These are phyloP conservation scores for Formica aserva DNA, from an alignment of 2,888 invertebrate genomes.

Conservation along the genomic window DNA sequence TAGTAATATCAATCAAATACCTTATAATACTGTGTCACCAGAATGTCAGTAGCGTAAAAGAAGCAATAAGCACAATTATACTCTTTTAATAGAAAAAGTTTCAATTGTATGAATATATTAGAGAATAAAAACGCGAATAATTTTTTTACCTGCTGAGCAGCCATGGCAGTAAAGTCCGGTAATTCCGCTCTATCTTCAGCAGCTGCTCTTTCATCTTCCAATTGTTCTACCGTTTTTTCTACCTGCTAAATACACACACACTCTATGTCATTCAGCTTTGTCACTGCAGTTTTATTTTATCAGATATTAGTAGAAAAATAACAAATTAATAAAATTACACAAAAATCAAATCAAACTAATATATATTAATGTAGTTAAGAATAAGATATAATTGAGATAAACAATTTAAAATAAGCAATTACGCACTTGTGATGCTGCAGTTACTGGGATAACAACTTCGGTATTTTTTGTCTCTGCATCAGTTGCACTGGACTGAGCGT, in stretches of 20 bases:
- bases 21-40: slow-evolving; percentile 79
- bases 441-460: slow-evolving; percentile 50
- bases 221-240: slow-evolving; percentile 84
- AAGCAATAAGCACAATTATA: slow-evolving; percentile 57
- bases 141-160: slow-evolving; percentile 84
- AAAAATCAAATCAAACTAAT: not conserved
- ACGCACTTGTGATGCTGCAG: slow-evolving; percentile 69
- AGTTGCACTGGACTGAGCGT: slow-evolving; percentile 60
- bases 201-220: slow-evolving; percentile 86
- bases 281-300: not conserved
- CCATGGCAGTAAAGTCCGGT: slow-evolving; percentile 86
- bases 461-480: slow-evolving; percentile 71
- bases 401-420: slow-evolving; percentile 20
- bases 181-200: slow-evolving; percentile 85
- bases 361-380: slow-evolving; percentile 11
- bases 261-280: slow-evolving; percentile 1
- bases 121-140: slow-evolving; percentile 1
- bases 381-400: not conserved
- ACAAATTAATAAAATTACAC: slow-evolving; percentile 19
- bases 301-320: not conserved
- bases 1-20: slow-evolving; percentile 73
- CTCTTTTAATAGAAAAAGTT: slow-evolving; percentile 45
- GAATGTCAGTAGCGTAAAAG: slow-evolving; percentile 67
- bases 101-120: not conserved
- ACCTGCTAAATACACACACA: slow-evolving; percentile 72